Evolutionary conservation across 2,888 invertebrate genomes (phyloP).

Genomic region (Tridacna gigas): DNA sequence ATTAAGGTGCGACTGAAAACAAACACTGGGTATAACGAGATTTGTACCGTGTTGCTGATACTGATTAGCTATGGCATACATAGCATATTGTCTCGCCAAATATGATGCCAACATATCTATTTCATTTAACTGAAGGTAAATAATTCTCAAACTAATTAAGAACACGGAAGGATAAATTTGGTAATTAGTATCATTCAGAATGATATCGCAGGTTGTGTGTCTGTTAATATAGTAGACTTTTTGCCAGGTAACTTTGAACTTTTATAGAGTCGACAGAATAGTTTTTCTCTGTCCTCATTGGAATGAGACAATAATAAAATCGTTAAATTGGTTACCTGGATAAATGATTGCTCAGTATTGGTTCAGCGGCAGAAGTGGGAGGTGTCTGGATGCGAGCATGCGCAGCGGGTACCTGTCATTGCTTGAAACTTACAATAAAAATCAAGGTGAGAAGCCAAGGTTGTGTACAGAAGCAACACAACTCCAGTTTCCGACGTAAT

Average conservation of each 20-base stretch:
- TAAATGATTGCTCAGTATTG: conserved; percentile 3
- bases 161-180: background rate
- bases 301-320: conserved; percentile 35
- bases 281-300: background rate
- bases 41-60: conserved; percentile 19
- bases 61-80: conserved; percentile 51
- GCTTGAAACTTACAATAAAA: no score
- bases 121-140: background rate
- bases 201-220: no score
- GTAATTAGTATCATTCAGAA: background rate
- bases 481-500: no score
- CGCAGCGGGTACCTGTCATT: conserved; percentile 2
- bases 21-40: conserved; percentile 29
- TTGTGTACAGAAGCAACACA: no score
- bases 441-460: no score
- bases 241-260: background rate
- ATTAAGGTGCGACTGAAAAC: conserved; percentile 14
- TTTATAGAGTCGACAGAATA: conserved; percentile 11
- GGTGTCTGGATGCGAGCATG: conserved; percentile 4
- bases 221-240: no score
- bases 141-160: background rate
- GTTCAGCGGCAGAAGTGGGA: background rate
- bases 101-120: conserved; percentile 53
- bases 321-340: conserved; percentile 40
- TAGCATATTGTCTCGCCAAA: conserved; percentile 54